Evolutionary conservation across 2,888 invertebrate genomes (phyloP).

Genomic region (Fissipunctia ypsillon): DNA sequence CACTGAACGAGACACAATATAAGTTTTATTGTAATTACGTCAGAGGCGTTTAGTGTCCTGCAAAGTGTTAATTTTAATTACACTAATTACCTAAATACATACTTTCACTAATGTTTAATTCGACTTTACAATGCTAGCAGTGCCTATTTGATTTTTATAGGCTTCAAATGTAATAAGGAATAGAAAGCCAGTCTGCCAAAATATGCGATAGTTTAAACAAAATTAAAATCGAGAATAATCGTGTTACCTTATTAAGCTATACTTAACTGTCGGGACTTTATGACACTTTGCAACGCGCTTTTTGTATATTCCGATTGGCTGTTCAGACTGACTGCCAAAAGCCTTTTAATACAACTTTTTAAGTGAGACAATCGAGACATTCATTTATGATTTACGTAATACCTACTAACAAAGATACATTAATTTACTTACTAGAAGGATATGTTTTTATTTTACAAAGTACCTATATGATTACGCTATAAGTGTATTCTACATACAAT

Average conservation of each 20-base stretch:
- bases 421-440: constrained; percentile 9
- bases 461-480: neutral
- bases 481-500: neutral
- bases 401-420: neutral
- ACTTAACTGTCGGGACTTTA: no score
- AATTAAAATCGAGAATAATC: neutral
- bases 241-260: neutral
- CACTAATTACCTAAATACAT: neutral
- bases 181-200: neutral
- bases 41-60: no score
- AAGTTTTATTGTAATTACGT: no score
- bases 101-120: neutral
- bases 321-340: neutral
- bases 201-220: neutral
- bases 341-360: neutral
- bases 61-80: neutral
- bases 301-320: neutral
- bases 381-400: neutral
- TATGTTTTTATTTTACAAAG: constrained; percentile 1
- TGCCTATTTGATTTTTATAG: neutral
- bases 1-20: no score
- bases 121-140: neutral
- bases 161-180: neutral
- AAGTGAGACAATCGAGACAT: neutral
- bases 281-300: no score